A percentile compares a stretch with the other conserved stretches of the same genome.
Evolutionary conservation across 2,113 vertebrate species (phyloP).

Genomic region (Seriola rivoliana): DNA sequence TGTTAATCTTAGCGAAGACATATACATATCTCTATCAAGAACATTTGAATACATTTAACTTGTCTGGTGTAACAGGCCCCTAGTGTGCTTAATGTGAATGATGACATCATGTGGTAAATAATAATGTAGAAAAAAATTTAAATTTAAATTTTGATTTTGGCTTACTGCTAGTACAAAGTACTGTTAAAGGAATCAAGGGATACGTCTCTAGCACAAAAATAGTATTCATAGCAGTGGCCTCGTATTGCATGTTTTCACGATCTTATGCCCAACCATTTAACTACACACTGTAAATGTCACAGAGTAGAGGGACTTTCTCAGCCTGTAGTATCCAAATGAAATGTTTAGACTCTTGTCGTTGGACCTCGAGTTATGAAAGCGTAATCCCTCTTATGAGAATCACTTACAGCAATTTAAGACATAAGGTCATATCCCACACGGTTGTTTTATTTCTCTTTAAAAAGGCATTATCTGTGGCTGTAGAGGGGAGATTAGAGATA

Average conservation of each 20-base stretch:
- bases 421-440: slow-evolving; percentile 21
- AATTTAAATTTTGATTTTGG: too few species aligned
- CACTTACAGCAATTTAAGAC: slow-evolving; percentile 30
- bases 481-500: slow-evolving; percentile 15
- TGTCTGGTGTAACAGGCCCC: too few species aligned
- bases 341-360: slow-evolving; percentile 18
- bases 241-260: not conserved
- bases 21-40: not conserved
- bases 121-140: too few species aligned
- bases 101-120: not conserved
- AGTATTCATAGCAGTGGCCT: not conserved
- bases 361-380: not conserved
- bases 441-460: slow-evolving; percentile 4
- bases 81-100: too few species aligned
- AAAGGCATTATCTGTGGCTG: slow-evolving; percentile 11
- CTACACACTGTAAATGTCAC: slow-evolving; percentile 20
- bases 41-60: not conserved
- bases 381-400: slow-evolving; percentile 23
- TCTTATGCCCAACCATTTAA: not conserved
- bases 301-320: not conserved
- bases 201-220: not conserved
- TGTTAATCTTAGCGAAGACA: not conserved
- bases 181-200: not conserved
- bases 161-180: too few species aligned
- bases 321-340: slow-evolving; percentile 8